A percentile compares a stretch with the other conserved stretches of the same genome.
These are phyloP conservation scores for Anguilla megastoma DNA, from an alignment of 2,797 vertebrate species.

Conservation along the genomic window DNA sequence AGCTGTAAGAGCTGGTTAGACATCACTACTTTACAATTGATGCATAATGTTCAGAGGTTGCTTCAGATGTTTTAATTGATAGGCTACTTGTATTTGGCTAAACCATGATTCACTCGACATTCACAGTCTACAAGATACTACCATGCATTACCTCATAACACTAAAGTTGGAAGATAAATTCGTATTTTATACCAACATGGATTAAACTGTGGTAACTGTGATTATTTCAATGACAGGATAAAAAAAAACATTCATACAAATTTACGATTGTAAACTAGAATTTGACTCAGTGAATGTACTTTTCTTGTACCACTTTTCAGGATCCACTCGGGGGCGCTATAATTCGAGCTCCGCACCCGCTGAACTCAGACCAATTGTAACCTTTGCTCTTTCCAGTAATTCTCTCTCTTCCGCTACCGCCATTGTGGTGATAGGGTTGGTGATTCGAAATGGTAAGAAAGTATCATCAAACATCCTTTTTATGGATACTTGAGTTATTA, in stretches of 20 bases:
- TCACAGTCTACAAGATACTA: not conserved
- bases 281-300: not conserved
- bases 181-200: no score
- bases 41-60: not conserved
- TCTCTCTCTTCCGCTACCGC: slow-evolving; percentile 69
- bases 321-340: not conserved
- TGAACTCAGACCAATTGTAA: not conserved
- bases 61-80: not conserved
- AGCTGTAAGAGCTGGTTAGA: no score
- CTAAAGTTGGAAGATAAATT: no score
- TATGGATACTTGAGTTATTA: not conserved
- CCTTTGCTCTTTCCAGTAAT: slow-evolving; percentile 45
- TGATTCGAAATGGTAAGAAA: slow-evolving; percentile 80
- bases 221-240: not conserved
- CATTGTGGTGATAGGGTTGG: slow-evolving; percentile 61
- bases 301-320: not conserved
- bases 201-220: no score
- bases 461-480: slow-evolving; percentile 78
- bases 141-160: not conserved
- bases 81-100: not conserved
- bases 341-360: not conserved
- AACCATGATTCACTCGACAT: not conserved
- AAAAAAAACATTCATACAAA: not conserved
- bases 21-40: no score
- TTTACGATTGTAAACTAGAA: not conserved